Evolutionary conservation across 2,888 invertebrate species (phyloP), one percentile per base, ranked within the genome.

Genomic region (Pyrrhia umbra): DNA sequence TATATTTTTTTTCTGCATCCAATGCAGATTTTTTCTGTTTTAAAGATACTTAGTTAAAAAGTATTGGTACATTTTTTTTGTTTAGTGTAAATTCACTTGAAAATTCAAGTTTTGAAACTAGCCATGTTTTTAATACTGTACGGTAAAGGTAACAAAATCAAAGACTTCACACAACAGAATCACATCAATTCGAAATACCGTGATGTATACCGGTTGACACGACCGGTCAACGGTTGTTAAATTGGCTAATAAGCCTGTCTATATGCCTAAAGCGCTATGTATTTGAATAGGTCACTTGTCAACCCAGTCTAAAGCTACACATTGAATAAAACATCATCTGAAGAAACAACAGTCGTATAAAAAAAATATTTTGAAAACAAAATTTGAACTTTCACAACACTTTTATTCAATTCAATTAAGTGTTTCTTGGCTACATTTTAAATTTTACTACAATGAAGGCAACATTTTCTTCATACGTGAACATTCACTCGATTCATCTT

Each of bases 221-320:
- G 39, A 15, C 15, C 47, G 55, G 15, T 49, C 54, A 68, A 64
- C 65, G 40, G 25, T 13, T 50, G 21, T 56, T 67, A 30, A 27
- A 56, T 34, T 66, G 40, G 46, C 34, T 56, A 67, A 74, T 54
- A 74, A 58, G 68, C 47, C 25, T 45, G 40, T 68, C 59, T 58
- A 27, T 52, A 52, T 68, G 68, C 58, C 58, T 49, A 58, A 58
- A 50, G 57, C 37, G 46, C 23, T 43, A 43, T 57, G 54, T 42
- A 46, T 46, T 30, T 8, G 25, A 73, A 34, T 73, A 10, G 75
- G 51, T 67, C 42, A 72, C 20, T n/a, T n/a, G 13, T 6, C 20
- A 6, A 13, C 45, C 30, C 2, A 8, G 6, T 25, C 9, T 6
- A 13, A 66, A 37, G 39, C 30, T 30, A 15, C 6, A 40, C 39